Percentiles rank a stretch among this genome's conserved stretches.
Conservation (phyloP, 1,140 invertebrate genomes). For the Apis mellifera region DNA sequence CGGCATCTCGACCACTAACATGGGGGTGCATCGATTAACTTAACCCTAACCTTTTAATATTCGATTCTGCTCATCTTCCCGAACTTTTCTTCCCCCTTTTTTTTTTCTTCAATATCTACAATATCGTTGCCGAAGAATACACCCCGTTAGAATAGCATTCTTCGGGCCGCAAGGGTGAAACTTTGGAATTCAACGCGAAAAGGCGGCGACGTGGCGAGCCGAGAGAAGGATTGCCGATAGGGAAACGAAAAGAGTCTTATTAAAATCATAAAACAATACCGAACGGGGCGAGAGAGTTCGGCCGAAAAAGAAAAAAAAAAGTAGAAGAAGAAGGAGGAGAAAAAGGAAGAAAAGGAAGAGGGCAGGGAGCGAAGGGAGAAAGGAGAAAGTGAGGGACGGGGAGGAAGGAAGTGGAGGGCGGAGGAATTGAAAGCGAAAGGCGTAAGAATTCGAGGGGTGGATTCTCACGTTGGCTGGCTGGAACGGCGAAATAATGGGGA, state of each 20-base stretch:
- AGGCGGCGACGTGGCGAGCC: constrained; percentile 3
- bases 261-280: constrained; percentile 70
- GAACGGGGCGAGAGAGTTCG: constrained; percentile 30
- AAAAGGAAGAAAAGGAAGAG: constrained; percentile 59
- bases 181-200: constrained; percentile 17
- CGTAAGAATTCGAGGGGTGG: constrained; percentile 60
- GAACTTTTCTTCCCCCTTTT: neutral
- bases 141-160: neutral
- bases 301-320: constrained; percentile 29
- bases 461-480: constrained; percentile 25
- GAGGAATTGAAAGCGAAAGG: constrained; percentile 52
- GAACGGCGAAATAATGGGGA: constrained; percentile 73
- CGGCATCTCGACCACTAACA: no score
- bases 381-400: constrained; percentile 40
- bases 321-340: constrained; percentile 61
- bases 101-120: no score
- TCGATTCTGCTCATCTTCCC: no score
- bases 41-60: neutral
- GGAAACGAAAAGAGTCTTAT: constrained; percentile 70
- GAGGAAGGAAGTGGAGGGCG: constrained; percentile 49
- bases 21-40: no score
- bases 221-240: constrained; percentile 58
- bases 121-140: neutral
- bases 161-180: neutral
- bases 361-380: constrained; percentile 44